These are phyloP conservation scores for Nyctereutes procyonoides DNA, from an alignment of 2,113 vertebrate genomes.

Conservation along the genomic window DNA sequence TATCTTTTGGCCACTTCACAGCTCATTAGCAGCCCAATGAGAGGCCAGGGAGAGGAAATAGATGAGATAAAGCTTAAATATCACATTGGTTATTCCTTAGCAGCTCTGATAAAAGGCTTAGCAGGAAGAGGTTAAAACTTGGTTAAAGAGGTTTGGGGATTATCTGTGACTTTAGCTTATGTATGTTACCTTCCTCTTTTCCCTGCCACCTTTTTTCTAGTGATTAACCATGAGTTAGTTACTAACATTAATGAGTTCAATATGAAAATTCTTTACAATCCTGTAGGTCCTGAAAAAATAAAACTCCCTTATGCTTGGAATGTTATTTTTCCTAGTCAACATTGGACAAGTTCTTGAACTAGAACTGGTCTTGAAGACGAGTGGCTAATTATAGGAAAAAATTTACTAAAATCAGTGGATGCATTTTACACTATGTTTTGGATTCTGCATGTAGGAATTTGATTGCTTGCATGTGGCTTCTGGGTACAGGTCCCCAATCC, in stretches of 20 bases:
- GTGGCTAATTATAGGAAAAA: conserved; percentile 11
- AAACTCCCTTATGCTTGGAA: neutral
- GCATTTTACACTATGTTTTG: neutral
- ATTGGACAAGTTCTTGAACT: neutral
- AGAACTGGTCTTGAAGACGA: conserved; percentile 20
- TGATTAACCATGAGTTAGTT: neutral
- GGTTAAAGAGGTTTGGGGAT: conserved; percentile 38
- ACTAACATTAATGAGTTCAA: neutral
- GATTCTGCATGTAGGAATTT: neutral
- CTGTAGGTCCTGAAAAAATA: conserved; percentile 15
- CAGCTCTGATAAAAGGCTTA: conserved; percentile 64
- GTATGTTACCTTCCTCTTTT: neutral
- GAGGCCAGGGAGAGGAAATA: conserved; percentile 32
- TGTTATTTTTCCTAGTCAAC: conserved; percentile 3
- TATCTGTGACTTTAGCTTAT: neutral
- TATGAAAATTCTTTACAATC: conserved; percentile 24
- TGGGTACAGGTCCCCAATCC: neutral
- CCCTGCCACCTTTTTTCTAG: neutral
- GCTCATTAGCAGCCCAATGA: conserved; percentile 58
- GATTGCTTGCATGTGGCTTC: neutral
- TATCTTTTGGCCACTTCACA: conserved; percentile 47
- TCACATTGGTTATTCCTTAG: conserved; percentile 58
- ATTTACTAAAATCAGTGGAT: neutral
- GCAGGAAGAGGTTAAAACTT: conserved; percentile 57
- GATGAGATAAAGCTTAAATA: conserved; percentile 58